Conservation (phyloP, 1,140 invertebrate species). For the Hypsibius dujardini region DNA sequence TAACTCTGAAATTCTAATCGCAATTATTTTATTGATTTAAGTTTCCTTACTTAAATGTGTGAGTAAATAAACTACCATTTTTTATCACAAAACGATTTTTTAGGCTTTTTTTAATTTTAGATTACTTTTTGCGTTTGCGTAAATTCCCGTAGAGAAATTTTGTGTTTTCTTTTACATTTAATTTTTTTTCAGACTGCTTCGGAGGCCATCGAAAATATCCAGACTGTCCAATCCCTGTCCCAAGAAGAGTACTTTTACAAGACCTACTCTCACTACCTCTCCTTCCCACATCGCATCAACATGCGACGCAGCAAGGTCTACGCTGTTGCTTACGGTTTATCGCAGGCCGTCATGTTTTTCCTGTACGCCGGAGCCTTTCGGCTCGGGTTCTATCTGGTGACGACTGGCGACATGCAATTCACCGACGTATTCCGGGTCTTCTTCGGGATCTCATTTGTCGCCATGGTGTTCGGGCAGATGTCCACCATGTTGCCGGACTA, state of each 20-base stretch:
- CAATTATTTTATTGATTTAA: too few relatives aligned
- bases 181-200: conserved; percentile 43
- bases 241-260: conserved; percentile 37
- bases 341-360: conserved; percentile 37
- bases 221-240: conserved; percentile 56
- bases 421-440: conserved; percentile 33
- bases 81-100: too few relatives aligned
- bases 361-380: conserved; percentile 40
- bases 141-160: neutral
- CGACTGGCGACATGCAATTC: conserved; percentile 29
- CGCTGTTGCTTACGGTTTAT: conserved; percentile 29
- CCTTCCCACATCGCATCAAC: conserved; percentile 22
- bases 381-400: conserved; percentile 34
- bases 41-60: too few relatives aligned
- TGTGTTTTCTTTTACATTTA: neutral
- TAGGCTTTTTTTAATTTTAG: too few relatives aligned
- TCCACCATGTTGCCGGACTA: conserved; percentile 33
- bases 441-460: conserved; percentile 35
- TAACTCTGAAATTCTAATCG: too few relatives aligned
- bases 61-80: too few relatives aligned
- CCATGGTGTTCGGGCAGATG: conserved; percentile 35
- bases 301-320: conserved; percentile 18
- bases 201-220: conserved; percentile 57
- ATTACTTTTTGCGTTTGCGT: too few relatives aligned
- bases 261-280: neutral